Percentiles rank a stretch among this genome's conserved stretches.
phyloP scores from a whole-genome alignment of 2,888 invertebrate species.

The Dryomyza anilis region DNA sequence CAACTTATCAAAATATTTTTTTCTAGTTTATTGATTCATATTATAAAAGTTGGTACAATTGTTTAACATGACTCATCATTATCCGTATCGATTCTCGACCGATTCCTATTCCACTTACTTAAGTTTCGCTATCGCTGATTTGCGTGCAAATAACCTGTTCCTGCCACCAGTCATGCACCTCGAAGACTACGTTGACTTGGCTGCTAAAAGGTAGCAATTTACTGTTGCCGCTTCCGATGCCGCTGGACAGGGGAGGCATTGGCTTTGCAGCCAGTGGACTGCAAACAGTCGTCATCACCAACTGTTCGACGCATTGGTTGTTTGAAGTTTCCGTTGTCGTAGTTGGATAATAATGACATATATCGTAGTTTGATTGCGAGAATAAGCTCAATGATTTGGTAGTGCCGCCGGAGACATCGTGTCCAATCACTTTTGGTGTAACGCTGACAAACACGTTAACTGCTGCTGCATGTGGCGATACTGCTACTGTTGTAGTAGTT shows the following conservation, averaged over 20 bases:
- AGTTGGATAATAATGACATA: slow-evolving; percentile 51
- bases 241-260: background rate
- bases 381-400: slow-evolving; percentile 46
- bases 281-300: slow-evolving; percentile 41
- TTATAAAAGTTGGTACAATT: too few species aligned
- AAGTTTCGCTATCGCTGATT: slow-evolving; percentile 67
- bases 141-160: slow-evolving; percentile 73
- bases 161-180: slow-evolving; percentile 86
- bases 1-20: too few species aligned
- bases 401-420: background rate
- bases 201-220: slow-evolving; percentile 55
- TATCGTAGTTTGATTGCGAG: slow-evolving; percentile 44
- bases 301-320: slow-evolving; percentile 41
- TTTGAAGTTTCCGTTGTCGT: slow-evolving; percentile 39
- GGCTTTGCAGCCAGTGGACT: slow-evolving; percentile 46
- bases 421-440: too few species aligned
- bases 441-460: too few species aligned
- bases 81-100: too few species aligned
- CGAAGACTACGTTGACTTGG: slow-evolving; percentile 65
- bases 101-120: too few species aligned
- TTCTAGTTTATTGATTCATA: too few species aligned
- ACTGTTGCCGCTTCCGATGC: slow-evolving; percentile 28
- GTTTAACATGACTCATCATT: too few species aligned
- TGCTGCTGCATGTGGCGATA: background rate
- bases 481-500: background rate